Conservation (phyloP, 2,888 invertebrate species). For the Aromia moschata region DNA sequence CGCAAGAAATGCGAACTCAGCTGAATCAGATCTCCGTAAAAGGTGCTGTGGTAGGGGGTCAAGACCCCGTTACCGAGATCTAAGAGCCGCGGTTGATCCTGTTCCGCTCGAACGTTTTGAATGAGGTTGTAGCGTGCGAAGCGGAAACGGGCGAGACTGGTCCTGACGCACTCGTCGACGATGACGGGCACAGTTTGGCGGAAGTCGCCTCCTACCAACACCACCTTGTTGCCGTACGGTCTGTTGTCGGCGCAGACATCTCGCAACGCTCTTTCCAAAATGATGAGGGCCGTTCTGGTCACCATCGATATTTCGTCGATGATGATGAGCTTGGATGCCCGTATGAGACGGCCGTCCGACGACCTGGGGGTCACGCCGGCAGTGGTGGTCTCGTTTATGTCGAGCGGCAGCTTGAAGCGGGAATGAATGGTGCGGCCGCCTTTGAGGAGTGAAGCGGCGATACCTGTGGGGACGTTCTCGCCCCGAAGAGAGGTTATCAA, state of each 20-base stretch:
- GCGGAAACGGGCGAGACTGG: neutral
- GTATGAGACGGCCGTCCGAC: neutral
- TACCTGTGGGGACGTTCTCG: neutral
- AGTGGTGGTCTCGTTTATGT: neutral
- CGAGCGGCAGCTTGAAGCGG: neutral
- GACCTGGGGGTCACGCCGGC: neutral
- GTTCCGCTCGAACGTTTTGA: neutral
- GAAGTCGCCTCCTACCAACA: conserved; percentile 29
- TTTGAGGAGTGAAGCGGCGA: neutral
- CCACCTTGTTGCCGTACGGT: conserved; percentile 23
- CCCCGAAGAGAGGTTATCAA: neutral
- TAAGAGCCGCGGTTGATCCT: neutral
- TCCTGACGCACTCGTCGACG: conserved; percentile 24
- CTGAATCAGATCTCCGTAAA: neutral
- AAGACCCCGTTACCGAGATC: neutral
- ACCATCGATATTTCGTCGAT: conserved; percentile 15
- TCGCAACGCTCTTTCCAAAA: conserved; percentile 2
- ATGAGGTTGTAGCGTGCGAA: neutral
- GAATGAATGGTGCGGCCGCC: conserved; percentile 10
- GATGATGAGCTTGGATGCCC: neutral
- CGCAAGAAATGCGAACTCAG: no score
- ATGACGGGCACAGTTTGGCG: conserved; percentile 24
- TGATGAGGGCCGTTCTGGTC: neutral
- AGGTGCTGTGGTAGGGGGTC: neutral
- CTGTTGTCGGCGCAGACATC: conserved; percentile 1